Base-by-base conservation (phyloP, 2,888 invertebrate genomes). In the Caenorhabditis sp. region DNA sequence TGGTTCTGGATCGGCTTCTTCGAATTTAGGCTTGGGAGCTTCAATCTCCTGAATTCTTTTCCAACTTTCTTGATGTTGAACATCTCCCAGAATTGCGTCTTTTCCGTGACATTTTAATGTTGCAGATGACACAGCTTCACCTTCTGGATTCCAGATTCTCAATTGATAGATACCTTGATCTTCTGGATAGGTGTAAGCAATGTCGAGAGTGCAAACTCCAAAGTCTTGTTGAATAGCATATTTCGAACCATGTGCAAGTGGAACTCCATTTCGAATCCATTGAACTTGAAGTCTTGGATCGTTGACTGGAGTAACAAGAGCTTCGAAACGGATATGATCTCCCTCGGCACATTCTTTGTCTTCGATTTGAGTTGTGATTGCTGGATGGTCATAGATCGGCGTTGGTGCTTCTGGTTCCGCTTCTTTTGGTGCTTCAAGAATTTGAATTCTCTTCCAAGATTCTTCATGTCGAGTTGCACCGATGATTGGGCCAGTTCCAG, bases 121-220 rank as follows among this genome's bases (percentile, higher is more conserved):
- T 10, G 96, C 94, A 8, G 95, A 95, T 51, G 95, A 95, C 0
- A 95, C 94, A 26, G 97, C 96, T 91, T 97, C 94, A 65, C 97
- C 97, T 65, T 95, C 90, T 82, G 95, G 94, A 86, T 96, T 95
- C 66, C 88, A 88, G 50, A 96, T 95, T 68, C 95, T 92, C 88
- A 96, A 95, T 1, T 95, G 96, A 89, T 97, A 97, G 50, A 95
- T 94, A 57, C 97, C 97, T 1, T 95, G 94, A 89, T 97, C 97
- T 89, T 95, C 95, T 24, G 95, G 95, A 67, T 72, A 84, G 6
- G 88, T 80, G 84, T 94, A 93, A 62, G 91, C 92, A 75, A 95
- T 92, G 87, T 95, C 95, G 83, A 99, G 90, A 24, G 95, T 92
- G 14, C 97, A 94, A 87, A 93, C 94, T 71, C 97, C 97, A 89